A percentile compares a stretch with the other conserved stretches of the same genome.
Conservation (phyloP, 2,888 invertebrate species). For the Sthenelais limicola region DNA sequence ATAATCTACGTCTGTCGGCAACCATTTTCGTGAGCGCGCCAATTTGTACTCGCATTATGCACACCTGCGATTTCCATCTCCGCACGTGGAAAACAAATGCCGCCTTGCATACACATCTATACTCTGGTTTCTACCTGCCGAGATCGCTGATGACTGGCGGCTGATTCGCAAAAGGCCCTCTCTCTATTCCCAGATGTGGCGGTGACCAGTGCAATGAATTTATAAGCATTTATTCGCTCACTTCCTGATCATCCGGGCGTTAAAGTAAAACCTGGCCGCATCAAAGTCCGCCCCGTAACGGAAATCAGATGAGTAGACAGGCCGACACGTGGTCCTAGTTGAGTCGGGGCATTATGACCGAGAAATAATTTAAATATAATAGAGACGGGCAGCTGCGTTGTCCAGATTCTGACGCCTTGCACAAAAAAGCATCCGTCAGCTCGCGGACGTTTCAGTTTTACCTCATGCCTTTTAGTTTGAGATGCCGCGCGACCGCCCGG, state of each 20-base stretch:
- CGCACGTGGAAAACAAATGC: conserved; percentile 11
- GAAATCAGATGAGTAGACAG: conserved; percentile 25
- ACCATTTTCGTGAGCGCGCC: too few species aligned
- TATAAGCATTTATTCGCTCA: conserved; percentile 33
- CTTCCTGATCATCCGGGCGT: conserved; percentile 31
- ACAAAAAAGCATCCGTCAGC: too few species aligned
- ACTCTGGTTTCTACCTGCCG: conserved; percentile 12
- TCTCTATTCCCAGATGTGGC: conserved; percentile 28
- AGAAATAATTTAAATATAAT: conserved; percentile 8
- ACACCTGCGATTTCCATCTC: conserved; percentile 33
- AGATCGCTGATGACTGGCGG: conserved; percentile 25
- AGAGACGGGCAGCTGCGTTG: conserved; percentile 17
- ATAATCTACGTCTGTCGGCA: too few species aligned
- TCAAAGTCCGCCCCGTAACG: conserved; percentile 31
- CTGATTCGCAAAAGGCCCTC: conserved; percentile 26
- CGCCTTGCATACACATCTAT: conserved; percentile 18
- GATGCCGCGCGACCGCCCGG: too few species aligned
- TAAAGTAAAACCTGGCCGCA: conserved; percentile 32
- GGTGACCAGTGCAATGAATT: conserved; percentile 36
- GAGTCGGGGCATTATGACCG: conserved; percentile 1
- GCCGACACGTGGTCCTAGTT: conserved; percentile 35
- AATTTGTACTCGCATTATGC: conserved; percentile 33
- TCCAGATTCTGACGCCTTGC: not conserved
- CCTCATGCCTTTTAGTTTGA: too few species aligned
- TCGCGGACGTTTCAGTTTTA: too few species aligned